Evolutionary conservation across 1,140 invertebrate genomes (phyloP).

Genomic region (Ctenoplectra terminalis): DNA sequence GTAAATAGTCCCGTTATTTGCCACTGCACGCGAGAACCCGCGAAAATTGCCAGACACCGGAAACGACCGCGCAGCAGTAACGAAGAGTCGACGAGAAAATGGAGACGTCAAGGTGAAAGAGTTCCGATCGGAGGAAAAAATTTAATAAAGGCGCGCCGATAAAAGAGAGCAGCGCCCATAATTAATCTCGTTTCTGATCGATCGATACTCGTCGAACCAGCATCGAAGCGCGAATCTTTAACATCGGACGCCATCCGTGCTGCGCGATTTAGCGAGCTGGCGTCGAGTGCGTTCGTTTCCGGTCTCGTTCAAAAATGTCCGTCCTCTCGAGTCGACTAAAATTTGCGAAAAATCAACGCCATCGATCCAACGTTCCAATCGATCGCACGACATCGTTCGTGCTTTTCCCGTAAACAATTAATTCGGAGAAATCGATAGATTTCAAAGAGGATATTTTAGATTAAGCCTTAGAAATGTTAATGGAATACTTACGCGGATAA

Average conservation of each 20-base stretch:
- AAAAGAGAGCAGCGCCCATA: slow-evolving; percentile 60
- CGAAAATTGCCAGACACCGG: no score
- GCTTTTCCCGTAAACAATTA: not conserved
- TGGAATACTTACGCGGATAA: slow-evolving; percentile 77
- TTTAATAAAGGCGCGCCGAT: slow-evolving; percentile 37
- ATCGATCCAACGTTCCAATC: not conserved
- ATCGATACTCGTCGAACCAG: slow-evolving; percentile 68
- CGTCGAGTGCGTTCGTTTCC: slow-evolving; percentile 5
- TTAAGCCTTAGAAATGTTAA: not conserved
- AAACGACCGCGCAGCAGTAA: not conserved
- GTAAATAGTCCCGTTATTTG: no score
- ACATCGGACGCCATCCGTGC: slow-evolving; percentile 1
- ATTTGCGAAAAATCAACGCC: not conserved
- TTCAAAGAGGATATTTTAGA: not conserved
- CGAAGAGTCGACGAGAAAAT: not conserved
- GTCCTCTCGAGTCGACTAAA: not conserved
- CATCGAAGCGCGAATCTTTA: not conserved
- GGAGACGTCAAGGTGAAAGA: not conserved
- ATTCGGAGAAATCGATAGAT: not conserved
- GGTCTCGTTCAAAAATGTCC: slow-evolving; percentile 19
- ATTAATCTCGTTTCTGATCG: slow-evolving; percentile 74
- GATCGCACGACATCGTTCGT: not conserved
- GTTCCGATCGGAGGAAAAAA: slow-evolving; percentile 16
- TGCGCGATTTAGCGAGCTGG: not conserved
- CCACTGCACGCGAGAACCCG: no score